A percentile compares a stretch with the other conserved stretches of the same genome.
phyloP scores from a whole-genome alignment of 2,797 vertebrate species.

The Pangasius larnaudii region DNA sequence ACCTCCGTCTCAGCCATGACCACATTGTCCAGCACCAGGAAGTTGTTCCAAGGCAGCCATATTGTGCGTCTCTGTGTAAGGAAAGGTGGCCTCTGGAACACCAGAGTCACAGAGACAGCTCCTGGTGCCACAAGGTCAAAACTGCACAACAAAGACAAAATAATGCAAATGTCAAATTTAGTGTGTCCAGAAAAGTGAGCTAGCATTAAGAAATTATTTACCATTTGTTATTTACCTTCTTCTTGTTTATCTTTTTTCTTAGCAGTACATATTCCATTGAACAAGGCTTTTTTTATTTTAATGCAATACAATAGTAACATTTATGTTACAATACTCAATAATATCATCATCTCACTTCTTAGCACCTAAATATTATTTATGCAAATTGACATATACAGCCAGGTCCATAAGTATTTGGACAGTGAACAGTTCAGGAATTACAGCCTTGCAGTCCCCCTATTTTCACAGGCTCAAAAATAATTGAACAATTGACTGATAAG shows the following conservation, averaged over 20 bases:
- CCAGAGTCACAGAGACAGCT: constrained; percentile 87
- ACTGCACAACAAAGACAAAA: constrained; percentile 68
- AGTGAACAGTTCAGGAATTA: too few relatives aligned
- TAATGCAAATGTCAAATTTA: not conserved
- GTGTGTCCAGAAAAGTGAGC: not conserved
- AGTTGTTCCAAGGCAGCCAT: constrained; percentile 95
- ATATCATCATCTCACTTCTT: not conserved
- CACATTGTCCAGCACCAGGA: constrained; percentile 91
- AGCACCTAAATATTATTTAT: not conserved
- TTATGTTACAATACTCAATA: not conserved
- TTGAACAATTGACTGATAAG: too few relatives aligned
- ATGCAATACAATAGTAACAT: not conserved
- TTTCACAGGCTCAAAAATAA: not conserved
- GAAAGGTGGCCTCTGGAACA: constrained; percentile 95
- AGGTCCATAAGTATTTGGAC: too few relatives aligned
- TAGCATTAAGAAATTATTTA: not conserved
- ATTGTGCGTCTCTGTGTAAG: constrained; percentile 86
- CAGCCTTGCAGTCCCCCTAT: too few relatives aligned
- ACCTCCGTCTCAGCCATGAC: constrained; percentile 85
- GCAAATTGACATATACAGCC: not conserved
- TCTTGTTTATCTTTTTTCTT: not conserved
- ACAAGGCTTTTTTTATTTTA: not conserved
- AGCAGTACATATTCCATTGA: too few relatives aligned
- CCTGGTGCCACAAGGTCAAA: constrained; percentile 93
- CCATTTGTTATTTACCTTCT: not conserved